Evolutionary conservation across 2,113 vertebrate species (phyloP), one percentile per base, ranked within the genome.

Genomic region (Catharus minimus): DNA sequence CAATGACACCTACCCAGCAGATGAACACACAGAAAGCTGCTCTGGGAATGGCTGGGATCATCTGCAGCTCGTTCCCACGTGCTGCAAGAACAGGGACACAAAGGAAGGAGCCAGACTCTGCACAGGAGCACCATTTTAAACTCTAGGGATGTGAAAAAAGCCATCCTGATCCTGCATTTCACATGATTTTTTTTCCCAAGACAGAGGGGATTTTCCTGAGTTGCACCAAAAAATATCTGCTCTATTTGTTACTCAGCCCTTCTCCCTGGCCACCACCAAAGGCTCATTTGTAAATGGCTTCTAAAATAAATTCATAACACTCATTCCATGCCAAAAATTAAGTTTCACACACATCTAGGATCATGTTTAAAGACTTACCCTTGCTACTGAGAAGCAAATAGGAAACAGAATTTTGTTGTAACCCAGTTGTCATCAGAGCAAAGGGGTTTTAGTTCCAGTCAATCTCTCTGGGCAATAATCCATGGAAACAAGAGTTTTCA

Each of bases 1-100:
- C 85, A 79, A 76, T 73, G 95, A 94, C 95, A 88, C 61, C 75
- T 75, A 78, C 83, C 91, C 39, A 71, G 87, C 76, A 94, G 80
- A 74, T 38, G 80, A 92, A 53, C 77, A 55, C 80, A 50, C 71
- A 23, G 10, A 61, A 61, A 74, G 87, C 78, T 24, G 62, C 2
- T 57, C 36, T 57, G 82, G 28, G 52, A 53, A n/a, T 1, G 67
- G 52, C 58, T 79, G 76, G 33, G 55, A 82, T 43, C 87, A 71
- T 46, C 74, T 33, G 82, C 69, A 49, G 80, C 66, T 76, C 33
- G 5, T 82, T 22, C 67, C 64, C 66, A 32, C 46, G 28, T 10
- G 71, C 50, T 49, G 32, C 62, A 60, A 5, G 14, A 60, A 33
- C 5, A 13, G 33, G 74, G 57, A 62, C 57, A 88, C 79, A 92